Evolutionary conservation across 1,140 invertebrate genomes (phyloP), one percentile per base, ranked within the genome.

Genomic region (Gerris buenoi): DNA sequence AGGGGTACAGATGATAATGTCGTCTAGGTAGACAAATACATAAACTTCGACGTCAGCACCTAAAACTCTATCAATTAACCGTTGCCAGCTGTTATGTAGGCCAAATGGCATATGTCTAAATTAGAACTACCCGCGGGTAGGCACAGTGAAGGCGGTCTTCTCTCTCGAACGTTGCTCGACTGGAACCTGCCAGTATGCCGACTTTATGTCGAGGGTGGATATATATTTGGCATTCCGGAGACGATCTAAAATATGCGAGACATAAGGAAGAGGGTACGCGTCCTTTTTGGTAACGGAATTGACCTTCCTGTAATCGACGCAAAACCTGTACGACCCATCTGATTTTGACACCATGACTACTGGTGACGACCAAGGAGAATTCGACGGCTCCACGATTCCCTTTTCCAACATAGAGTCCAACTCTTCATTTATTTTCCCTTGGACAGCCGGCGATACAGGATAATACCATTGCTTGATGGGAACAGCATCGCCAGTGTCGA

Each of bases 321-420:
- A n/a, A n/a, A n/a, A n/a, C n/a, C n/a, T n/a, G n/a, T n/a, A n/a
- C n/a, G n/a, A n/a, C 1, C 75, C 76, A 66, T 82, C 78, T 33
- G 80, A 79, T 67, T 85, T 86, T 68, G 74, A 72, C 0, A 82
- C 77, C 14, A 83, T 63, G 0, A 83, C 75, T 0, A 81, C 69
- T 1, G 79, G 81, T 0, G n/a, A n/a, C n/a, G n/a, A n/a, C n/a
- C n/a, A n/a, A n/a, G n/a, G n/a, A n/a, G n/a, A n/a, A n/a, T n/a
- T n/a, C 3, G 76, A 76, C 0, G 76, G 76, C 69, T 78, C 75
- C 1, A 81, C 77, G 0, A 81, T 68, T 0, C 70, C 74, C 1
- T 73, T 65, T 15, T 69, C 23, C 0, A 79, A 57, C 73, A 79
- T 74, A 27, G 69, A 29, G 1, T 70, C 56, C 0, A 73, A 65